A percentile compares a stretch with the other conserved stretches of the same genome.
phyloP scores from a whole-genome alignment of 2,888 invertebrate species.

The Apocheima hispidaria region DNA sequence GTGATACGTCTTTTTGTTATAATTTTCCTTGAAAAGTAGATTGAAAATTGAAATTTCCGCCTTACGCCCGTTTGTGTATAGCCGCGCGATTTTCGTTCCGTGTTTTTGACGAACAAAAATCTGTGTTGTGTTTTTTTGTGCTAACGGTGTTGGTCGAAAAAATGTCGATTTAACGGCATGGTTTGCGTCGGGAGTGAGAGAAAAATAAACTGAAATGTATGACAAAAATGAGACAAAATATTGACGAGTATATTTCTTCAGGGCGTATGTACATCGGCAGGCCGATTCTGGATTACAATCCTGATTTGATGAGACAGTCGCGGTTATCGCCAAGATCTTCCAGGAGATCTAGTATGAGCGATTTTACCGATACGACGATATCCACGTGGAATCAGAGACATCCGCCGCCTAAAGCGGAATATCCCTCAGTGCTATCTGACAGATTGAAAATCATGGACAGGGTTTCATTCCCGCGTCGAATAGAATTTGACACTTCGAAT shows the following conservation, averaged over 20 bases:
- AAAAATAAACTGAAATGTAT: slow-evolving; percentile 84
- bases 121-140: slow-evolving; percentile 72
- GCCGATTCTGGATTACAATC: slow-evolving; percentile 81
- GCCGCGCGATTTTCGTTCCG: slow-evolving; percentile 48
- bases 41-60: slow-evolving; percentile 34
- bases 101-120: slow-evolving; percentile 44
- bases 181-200: slow-evolving; percentile 62
- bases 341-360: slow-evolving; percentile 79
- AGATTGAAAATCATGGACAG: slow-evolving; percentile 72
- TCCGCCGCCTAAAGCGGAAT: slow-evolving; percentile 66
- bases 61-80: slow-evolving; percentile 42
- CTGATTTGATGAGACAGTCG: slow-evolving; percentile 70
- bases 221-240: slow-evolving; percentile 51
- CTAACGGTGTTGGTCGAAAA: slow-evolving; percentile 72
- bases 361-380: slow-evolving; percentile 83
- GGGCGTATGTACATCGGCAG: slow-evolving; percentile 77
- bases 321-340: slow-evolving; percentile 79
- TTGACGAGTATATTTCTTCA: slow-evolving; percentile 55
- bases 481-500: slow-evolving; percentile 77
- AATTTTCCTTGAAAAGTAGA: slow-evolving; percentile 36
- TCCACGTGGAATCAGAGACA: slow-evolving; percentile 81
- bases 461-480: slow-evolving; percentile 73
- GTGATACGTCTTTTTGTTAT: slow-evolving; percentile 37
- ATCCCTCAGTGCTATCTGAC: slow-evolving; percentile 79
- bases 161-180: slow-evolving; percentile 66